These are phyloP conservation scores for Campaea margaritaria DNA, from an alignment of 2,888 invertebrate species.

Conservation along the genomic window DNA sequence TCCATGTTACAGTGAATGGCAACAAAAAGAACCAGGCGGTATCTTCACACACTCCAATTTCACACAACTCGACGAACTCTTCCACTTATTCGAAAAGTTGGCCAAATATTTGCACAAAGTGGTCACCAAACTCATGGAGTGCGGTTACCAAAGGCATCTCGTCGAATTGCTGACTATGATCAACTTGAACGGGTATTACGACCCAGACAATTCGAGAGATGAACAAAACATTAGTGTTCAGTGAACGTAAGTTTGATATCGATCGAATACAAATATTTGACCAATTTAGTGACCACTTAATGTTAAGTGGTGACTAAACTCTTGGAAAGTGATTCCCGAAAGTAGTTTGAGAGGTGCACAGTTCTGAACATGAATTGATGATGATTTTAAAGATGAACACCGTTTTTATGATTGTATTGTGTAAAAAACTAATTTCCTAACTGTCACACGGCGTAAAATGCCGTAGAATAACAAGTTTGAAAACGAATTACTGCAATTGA, in stretches of 20 bases:
- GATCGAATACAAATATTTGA: not conserved
- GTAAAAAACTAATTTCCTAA: no score
- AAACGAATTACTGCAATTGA: no score
- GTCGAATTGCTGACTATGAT: slow-evolving; percentile 87
- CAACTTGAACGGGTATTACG: slow-evolving; percentile 87
- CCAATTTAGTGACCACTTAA: no score
- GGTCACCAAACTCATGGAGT: slow-evolving; percentile 86
- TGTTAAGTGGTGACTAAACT: not conserved
- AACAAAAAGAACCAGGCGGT: slow-evolving; percentile 71
- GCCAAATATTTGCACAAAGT: slow-evolving; percentile 87
- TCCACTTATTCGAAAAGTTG: slow-evolving; percentile 85
- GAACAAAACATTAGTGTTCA: slow-evolving; percentile 56
- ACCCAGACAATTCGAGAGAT: slow-evolving; percentile 65
- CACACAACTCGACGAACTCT: slow-evolving; percentile 83
- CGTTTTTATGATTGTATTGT: no score
- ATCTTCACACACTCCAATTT: slow-evolving; percentile 86
- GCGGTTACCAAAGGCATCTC: slow-evolving; percentile 88
- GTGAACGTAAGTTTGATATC: slow-evolving; percentile 35
- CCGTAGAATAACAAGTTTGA: no score
- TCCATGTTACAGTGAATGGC: slow-evolving; percentile 83
- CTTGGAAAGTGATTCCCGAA: not conserved
- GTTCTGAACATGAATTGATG: not conserved
- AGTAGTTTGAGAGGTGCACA: not conserved
- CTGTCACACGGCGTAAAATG: no score
- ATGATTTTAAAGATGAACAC: no score